phyloP scores from a whole-genome alignment of 2,113 vertebrate genomes.

The Xiphophorus couchianus region DNA sequence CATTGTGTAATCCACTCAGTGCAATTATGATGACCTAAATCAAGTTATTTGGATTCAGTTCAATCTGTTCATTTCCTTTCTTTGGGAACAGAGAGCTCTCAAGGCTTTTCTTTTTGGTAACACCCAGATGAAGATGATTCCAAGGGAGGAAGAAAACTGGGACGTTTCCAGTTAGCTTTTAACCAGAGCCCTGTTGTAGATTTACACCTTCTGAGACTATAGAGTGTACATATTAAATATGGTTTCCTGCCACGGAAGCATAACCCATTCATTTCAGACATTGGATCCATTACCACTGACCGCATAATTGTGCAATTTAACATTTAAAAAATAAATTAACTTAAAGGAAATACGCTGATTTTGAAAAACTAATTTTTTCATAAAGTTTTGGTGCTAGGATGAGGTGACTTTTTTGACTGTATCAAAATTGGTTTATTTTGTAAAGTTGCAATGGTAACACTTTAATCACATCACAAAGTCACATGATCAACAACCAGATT shows the following conservation, averaged over 20 bases:
- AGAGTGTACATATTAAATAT: neutral
- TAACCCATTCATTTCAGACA: neutral
- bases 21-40: conserved; percentile 72
- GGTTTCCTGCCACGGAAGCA: neutral
- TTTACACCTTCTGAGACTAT: neutral
- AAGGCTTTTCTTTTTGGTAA: conserved; percentile 21
- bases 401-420: no score
- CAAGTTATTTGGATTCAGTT: conserved; percentile 74
- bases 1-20: conserved; percentile 73
- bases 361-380: no score
- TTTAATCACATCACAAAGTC: no score
- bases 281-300: no score
- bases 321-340: no score
- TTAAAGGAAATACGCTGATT: no score
- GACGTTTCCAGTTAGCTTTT: neutral
- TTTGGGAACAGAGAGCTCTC: conserved; percentile 39
- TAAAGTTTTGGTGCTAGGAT: no score
- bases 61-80: conserved; percentile 72
- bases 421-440: no score
- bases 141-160: conserved; percentile 3
- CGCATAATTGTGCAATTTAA: no score
- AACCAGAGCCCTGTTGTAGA: neutral
- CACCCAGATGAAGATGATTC: conserved; percentile 42
- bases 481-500: no score
- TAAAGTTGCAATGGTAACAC: no score